Evolutionary conservation across 2,797 vertebrate genomes (phyloP), one percentile per base, ranked within the genome.

Genomic region (Calcarius lapponicus): DNA sequence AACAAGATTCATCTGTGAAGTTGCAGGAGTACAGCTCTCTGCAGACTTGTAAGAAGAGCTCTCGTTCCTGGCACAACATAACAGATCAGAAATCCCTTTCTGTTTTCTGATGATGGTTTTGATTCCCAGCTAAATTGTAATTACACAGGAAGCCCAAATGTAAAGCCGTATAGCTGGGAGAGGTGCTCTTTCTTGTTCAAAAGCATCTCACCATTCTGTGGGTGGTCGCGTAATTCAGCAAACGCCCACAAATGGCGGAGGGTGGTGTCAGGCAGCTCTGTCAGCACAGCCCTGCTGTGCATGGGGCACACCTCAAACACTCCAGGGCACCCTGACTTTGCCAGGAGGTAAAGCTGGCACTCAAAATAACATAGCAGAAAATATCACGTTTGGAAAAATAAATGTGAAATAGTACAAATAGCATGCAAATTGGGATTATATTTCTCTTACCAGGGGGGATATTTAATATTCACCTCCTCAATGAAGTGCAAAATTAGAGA

Each of bases 41-140:
- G 88, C 80, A 92, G 51, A 76, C 38, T n/a, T 22, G 25, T n/a
- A 93, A n/a, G 86, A 93, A 73, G 31, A 92, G 12, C 47, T 84
- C 65, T 61, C 1, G 0, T 70, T 91, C 67, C 89, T 95, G 75
- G 90, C 71, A 94, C 65, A 60, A 78, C 86, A 72, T 94, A 73
- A 85, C 56, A 92, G 61, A 53, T 80, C 83, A 86, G 81, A 91
- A 96, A 93, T 29, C 51, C 12, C 43, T 85, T 95, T 96, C 67
- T 58, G 60, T 65, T 85, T 97, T 90, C 56, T 97, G 96, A 95
- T 78, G 72, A 84, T 62, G 69, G 34, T 90, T 93, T 96, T 92
- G 85, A 93, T 96, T 94, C 62, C 15, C 83, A 86, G 73, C 42
- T 93, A 94, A 93, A 75, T 38, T 92, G 75, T 48, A 81, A 93